Conservation (phyloP, 2,113 vertebrate genomes). For the Cariama cristata region DNA sequence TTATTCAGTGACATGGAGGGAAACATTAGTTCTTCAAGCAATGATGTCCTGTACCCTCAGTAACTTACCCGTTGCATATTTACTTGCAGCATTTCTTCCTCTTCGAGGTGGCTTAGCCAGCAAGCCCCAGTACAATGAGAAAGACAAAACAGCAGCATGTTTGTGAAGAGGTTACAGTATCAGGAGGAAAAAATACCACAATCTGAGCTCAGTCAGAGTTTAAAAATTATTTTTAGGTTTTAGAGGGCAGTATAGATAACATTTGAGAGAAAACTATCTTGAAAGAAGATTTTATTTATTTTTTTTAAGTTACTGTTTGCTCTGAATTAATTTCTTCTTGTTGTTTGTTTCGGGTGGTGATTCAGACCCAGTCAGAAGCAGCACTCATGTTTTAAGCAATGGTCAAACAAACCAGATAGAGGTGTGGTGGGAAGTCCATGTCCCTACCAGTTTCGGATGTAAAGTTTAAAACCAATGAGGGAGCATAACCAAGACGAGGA, state of each 20-base stretch:
- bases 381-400: not conserved
- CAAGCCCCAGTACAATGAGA: not conserved
- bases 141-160: not conserved
- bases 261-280: not conserved
- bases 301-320: not conserved
- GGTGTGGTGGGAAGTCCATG: accelerated
- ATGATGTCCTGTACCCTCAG: not conserved
- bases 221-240: not conserved
- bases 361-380: not conserved
- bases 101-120: not conserved
- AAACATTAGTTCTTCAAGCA: not conserved
- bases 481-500: not conserved
- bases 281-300: not conserved
- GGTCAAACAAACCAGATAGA: not conserved
- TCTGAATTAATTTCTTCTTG: not conserved
- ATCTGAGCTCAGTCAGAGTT: not conserved
- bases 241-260: not conserved
- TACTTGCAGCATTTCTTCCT: not conserved
- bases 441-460: not conserved
- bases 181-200: not conserved
- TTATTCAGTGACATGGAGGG: not conserved
- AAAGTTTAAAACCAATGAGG: not conserved
- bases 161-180: not conserved
- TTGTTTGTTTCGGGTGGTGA: not conserved
- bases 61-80: not conserved